These are phyloP conservation scores for Lymantria dispar DNA, from an alignment of 2,888 invertebrate species.

Conservation along the genomic window DNA sequence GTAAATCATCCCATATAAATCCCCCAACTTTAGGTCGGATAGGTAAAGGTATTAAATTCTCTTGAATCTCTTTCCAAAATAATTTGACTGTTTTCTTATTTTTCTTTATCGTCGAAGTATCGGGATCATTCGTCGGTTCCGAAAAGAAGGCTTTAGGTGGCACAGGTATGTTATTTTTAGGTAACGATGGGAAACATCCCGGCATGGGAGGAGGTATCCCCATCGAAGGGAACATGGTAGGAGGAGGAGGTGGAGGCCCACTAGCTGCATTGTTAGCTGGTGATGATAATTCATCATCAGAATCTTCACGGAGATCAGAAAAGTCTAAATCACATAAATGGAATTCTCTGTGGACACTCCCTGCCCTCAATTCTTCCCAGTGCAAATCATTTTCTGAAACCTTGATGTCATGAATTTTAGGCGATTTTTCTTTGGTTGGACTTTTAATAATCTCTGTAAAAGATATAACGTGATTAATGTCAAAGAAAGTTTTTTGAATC, in stretches of 20 bases:
- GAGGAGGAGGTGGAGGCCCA: conserved; percentile 91
- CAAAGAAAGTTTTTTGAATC: not conserved
- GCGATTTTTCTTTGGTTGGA: conserved; percentile 85
- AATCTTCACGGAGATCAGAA: conserved; percentile 94
- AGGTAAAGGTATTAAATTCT: conserved; percentile 82
- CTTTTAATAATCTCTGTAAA: conserved; percentile 86
- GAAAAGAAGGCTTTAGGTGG: conserved; percentile 56
- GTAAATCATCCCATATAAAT: conserved; percentile 96
- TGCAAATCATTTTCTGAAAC: conserved; percentile 96
- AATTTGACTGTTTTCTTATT: conserved; percentile 98
- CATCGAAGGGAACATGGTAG: conserved; percentile 82
- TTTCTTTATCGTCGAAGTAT: conserved; percentile 85
- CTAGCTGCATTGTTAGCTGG: conserved; percentile 85
- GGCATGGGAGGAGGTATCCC: conserved; percentile 78
- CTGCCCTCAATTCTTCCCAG: conserved; percentile 94
- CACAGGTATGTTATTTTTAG: conserved; percentile 59
- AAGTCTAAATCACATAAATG: conserved; percentile 98
- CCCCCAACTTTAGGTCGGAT: conserved; percentile 84
- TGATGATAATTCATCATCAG: conserved; percentile 91
- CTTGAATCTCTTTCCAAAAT: conserved; percentile 98
- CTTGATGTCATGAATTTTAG: conserved; percentile 86
- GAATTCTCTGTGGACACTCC: conserved; percentile 88
- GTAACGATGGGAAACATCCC: conserved; percentile 71
- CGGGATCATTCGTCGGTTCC: conserved; percentile 66
- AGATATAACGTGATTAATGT: not conserved